Percentiles rank a stretch among this genome's conserved stretches.
Evolutionary conservation across 2,113 vertebrate genomes (phyloP).

Genomic region (Bettongia penicillata): DNA sequence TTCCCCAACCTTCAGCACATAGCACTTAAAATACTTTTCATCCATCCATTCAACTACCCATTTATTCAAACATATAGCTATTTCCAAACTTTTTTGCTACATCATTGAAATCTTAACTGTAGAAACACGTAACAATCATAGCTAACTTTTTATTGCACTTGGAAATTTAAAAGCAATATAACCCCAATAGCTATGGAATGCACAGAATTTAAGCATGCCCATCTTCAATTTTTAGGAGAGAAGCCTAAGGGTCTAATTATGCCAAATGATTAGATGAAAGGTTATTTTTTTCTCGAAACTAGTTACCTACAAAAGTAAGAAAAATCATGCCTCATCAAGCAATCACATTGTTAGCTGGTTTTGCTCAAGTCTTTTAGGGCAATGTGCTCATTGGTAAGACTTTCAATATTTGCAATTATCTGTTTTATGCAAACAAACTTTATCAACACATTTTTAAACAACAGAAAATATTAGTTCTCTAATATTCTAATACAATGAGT

Average conservation of each 20-base stretch:
- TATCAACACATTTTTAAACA: not conserved
- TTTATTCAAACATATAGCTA: not conserved
- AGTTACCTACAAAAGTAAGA: not conserved
- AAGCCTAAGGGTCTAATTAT: not conserved
- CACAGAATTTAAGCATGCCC: not conserved
- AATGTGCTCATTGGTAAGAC: not conserved
- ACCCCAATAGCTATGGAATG: not conserved
- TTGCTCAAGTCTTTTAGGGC: not conserved
- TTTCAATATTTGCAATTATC: not conserved
- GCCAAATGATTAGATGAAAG: not conserved
- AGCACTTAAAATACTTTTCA: not conserved
- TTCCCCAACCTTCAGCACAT: not conserved
- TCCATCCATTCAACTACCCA: not conserved
- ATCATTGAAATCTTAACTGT: not conserved
- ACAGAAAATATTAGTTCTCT: not conserved
- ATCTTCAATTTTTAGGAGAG: not conserved
- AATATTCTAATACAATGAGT: not conserved
- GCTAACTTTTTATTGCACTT: not conserved
- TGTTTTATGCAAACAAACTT: not conserved
- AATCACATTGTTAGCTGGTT: not conserved
- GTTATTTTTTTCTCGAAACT: not conserved
- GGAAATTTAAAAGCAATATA: not conserved
- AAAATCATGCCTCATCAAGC: not conserved
- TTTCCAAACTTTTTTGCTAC: not conserved
- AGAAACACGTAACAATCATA: not conserved